These are phyloP conservation scores for Hyposoter didymator DNA, from an alignment of 2,888 invertebrate species.

Conservation along the genomic window DNA sequence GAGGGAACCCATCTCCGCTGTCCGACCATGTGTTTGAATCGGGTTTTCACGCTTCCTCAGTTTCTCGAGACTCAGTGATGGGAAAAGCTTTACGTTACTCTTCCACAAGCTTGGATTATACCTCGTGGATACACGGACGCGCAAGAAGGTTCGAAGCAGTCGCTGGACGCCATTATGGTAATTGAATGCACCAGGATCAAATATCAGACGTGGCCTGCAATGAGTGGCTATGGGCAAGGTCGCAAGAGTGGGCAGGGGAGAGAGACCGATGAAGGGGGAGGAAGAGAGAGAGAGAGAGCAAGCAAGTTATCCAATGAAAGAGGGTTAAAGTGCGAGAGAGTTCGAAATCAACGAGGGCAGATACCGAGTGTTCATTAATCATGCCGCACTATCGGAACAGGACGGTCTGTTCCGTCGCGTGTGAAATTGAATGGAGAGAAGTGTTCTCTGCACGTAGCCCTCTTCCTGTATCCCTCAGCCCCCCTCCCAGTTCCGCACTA, in stretches of 20 bases:
- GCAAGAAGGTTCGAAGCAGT: neutral
- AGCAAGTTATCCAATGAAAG: conserved; percentile 21
- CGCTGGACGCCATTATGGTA: conserved; percentile 75
- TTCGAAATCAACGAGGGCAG: conserved; percentile 64
- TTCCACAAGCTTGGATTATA: neutral
- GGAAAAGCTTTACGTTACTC: conserved; percentile 3
- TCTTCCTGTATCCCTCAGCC: conserved; percentile 56
- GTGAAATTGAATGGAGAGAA: conserved; percentile 79
- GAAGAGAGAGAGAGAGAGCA: conserved; percentile 7
- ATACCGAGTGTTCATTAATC: conserved; percentile 80
- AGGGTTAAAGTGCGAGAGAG: conserved; percentile 53
- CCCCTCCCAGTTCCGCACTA: conserved; percentile 37
- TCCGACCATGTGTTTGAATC: conserved; percentile 5
- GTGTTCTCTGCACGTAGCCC: conserved; percentile 71
- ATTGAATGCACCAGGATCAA: conserved; percentile 79
- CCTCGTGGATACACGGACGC: neutral
- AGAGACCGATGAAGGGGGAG: neutral
- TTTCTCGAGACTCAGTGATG: conserved; percentile 25
- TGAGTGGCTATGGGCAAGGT: conserved; percentile 59
- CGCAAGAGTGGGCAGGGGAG: conserved; percentile 21
- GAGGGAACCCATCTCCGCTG: conserved; percentile 5
- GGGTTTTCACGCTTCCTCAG: conserved; percentile 2
- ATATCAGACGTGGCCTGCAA: conserved; percentile 74
- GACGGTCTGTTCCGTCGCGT: conserved; percentile 76
- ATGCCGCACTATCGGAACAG: conserved; percentile 77